Evolutionary conservation across 2,113 vertebrate genomes (phyloP), one percentile per base, ranked within the genome.

Genomic region (Toxotes jaculatrix): DNA sequence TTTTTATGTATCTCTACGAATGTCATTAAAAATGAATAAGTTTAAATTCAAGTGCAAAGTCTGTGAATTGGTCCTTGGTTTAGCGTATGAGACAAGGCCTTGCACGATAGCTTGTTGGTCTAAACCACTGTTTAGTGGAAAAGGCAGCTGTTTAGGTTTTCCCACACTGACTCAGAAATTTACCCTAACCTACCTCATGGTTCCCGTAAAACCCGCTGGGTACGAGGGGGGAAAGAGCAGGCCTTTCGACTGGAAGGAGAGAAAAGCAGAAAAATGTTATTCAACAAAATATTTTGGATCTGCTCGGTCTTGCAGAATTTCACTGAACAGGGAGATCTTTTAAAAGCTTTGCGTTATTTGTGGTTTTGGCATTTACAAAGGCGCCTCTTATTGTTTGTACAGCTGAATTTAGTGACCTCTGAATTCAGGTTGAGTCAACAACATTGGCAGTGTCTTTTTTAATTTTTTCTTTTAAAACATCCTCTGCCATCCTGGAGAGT

Each of bases 101-200:
- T 36, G 61, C 75, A 80, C 13, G 73, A 66, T 61, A 76, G 69
- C 57, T 45, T 49, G 60, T 60, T 69, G 55, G 60, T 84, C 63
- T 55, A 79, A 87, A 84, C 82, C 68, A n/a, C 64, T 73, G 79
- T 77, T 88, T 84, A 43, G 87, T 73, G 84, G 63, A 78, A 60
- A 88, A 85, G 62, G 68, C 76, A 75, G 82, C 84, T 90, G 86
- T 86, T 89, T 76, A 88, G 66, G 75, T 80, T 91, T 86, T 83
- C 89, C 88, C 85, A 89, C 82, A 85, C 80, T 91, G 89, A 92
- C 84, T 91, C 80, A 89, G 90, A 91, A 83, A 91, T 89, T 66
- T 82, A 85, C 75, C 74, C 76, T 51, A 66, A 77, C 74, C 76
- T 51, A 66, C 74, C 77, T 78, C 88, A 65, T 40, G 62, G 57